Base-by-base conservation (phyloP, 2,888 invertebrate species). In the Argyresthia goedartella region DNA sequence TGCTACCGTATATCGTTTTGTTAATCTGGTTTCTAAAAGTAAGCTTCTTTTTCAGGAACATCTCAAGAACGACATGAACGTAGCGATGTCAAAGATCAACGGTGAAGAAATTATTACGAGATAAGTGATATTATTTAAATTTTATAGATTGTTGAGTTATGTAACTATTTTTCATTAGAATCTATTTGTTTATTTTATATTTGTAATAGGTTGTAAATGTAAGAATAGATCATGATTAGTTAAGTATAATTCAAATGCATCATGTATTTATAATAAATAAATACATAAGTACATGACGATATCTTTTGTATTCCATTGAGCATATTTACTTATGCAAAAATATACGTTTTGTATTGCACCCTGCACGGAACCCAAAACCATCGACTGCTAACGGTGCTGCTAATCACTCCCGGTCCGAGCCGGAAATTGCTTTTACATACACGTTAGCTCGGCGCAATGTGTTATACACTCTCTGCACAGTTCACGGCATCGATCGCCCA, bases 401-500 rank as follows among this genome's bases (percentile, higher is more conserved):
- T 16, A 25, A 45, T 45, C 45, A 45, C 16, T 45, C 45, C 25
- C 45, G 11, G 45, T n/a, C 45, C 10, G 16, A 25, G 16, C n/a
- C 16, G 15, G 25, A 45, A 45, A 45, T 25, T 16, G 45, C 11
- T 45, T 45, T 25, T 11, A 45, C 45, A 45, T 45, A 45, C 25
- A 45, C 15, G 16, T 45, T n/a, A 14, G 13, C 42, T 42, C 13
- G n/a, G 42, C 42, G n/a, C 42, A 44, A 34, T 47, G 47, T 47
- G 34, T 47, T 47, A 47, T 47, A 34, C 47, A 47, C 34, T 47
- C 47, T n/a, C 8, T n/a, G 11, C 34, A 14, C n/a, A 34, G 7
- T 34, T 34, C 47, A 33, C 34, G 47, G 47, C 47, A 34, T 47
- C 47, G 47, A 47, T 47, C 34, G 47, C 47, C 25, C 25, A 25